Base-by-base conservation (phyloP, 2,888 invertebrate species). In the Helleia helle region DNA sequence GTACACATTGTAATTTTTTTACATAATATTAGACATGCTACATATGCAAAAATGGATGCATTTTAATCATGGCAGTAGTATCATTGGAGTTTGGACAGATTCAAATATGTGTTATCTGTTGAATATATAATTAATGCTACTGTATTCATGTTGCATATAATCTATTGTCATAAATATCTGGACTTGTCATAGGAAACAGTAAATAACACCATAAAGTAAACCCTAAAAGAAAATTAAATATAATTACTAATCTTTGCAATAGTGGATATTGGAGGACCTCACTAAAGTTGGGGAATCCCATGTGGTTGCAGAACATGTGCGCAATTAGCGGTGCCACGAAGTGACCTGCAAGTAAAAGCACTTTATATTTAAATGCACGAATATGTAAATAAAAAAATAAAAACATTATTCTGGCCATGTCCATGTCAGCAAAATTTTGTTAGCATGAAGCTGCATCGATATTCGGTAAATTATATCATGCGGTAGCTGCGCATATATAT, bases 301-400 rank as follows among this genome's bases (percentile, higher is more conserved):
- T 96, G 72, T 95, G 94, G 73, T 98, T 98, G 75, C 98, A 98
- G 71, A 97, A 96, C 22, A 95, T 92, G 71, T 98, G 98, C 1
- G 93, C 96, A 9, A 95, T 72, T 54, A 97, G 89, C 2, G 96
- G 94, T 1, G 97, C 94, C 11, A 91, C 85, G 55, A 97, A 90
- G 70, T 97, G 96, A 25, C 96, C 96, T 89, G 81, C 15, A 77
- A 76, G 31, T 5, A 30, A 9, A 27, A 6, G 18, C n/a, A n/a
- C n/a, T n/a, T n/a, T n/a, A n/a, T n/a, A n/a, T n/a, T n/a, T n/a
- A n/a, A n/a, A n/a, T n/a, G n/a, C n/a, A n/a, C n/a, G n/a, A n/a
- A n/a, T n/a, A n/a, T n/a, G n/a, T n/a, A n/a, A n/a, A n/a, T n/a
- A n/a, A n/a, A n/a, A n/a, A n/a, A n/a, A n/a, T n/a, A n/a, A n/a